Conservation (phyloP, 1,140 invertebrate genomes). For the Bombus breviceps region DNA sequence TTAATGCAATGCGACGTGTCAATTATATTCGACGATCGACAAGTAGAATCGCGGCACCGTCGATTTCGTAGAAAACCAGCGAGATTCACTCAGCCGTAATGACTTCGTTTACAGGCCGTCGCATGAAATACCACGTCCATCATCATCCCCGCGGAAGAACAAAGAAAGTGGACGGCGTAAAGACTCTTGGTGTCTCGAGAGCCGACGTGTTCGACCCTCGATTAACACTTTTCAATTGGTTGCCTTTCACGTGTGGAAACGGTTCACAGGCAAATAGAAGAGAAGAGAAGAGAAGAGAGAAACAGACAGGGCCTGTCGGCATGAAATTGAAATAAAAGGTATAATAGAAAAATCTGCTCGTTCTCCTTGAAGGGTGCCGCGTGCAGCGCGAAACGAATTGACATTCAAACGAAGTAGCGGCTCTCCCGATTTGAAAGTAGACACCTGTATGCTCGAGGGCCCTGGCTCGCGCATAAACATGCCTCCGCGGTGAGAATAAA, state of each 20-base stretch:
- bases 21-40: background rate
- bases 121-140: constrained; percentile 24
- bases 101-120: background rate
- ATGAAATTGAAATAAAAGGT: constrained; percentile 18
- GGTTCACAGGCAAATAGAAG: background rate
- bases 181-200: background rate
- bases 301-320: no score
- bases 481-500: constrained; percentile 50
- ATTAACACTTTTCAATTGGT: constrained; percentile 3
- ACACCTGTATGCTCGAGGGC: constrained; percentile 48
- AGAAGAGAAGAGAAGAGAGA: background rate
- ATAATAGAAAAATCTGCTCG: constrained; percentile 20
- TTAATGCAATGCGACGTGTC: background rate
- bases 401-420: constrained; percentile 47
- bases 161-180: background rate
- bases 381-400: constrained; percentile 28
- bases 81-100: background rate
- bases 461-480: constrained; percentile 45
- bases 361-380: constrained; percentile 41
- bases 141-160: background rate
- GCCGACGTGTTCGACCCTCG: constrained; percentile 1
- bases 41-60: background rate
- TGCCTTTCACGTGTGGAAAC: background rate
- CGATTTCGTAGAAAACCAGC: background rate
- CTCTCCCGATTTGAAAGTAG: constrained; percentile 45